phyloP scores from a whole-genome alignment of 2,797 vertebrate species.

The Petrocephalus schoutedeni region DNA sequence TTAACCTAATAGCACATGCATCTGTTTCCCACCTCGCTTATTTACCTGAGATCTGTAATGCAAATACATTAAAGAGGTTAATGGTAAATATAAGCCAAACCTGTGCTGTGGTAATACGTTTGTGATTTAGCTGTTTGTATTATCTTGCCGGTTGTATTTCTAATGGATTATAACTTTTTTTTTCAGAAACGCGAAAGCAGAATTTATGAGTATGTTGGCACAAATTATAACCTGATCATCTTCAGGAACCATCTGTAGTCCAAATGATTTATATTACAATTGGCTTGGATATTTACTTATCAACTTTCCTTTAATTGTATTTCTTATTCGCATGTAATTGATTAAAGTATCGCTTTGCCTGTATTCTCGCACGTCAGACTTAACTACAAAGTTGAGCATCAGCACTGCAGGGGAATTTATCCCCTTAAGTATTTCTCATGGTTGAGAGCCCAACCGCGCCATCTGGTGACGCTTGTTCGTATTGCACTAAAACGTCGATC shows the following conservation, averaged over 20 bases:
- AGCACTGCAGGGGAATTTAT: neutral
- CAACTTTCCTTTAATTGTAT: neutral
- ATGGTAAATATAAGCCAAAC: neutral
- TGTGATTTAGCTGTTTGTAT: neutral
- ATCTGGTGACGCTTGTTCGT: neutral
- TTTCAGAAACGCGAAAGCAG: neutral
- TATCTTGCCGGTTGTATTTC: neutral
- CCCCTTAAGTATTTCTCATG: neutral
- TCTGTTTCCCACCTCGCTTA: neutral
- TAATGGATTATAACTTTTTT: neutral
- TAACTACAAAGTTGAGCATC: neutral
- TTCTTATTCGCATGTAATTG: neutral
- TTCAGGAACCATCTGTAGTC: neutral
- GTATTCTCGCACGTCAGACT: neutral
- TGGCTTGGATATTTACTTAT: neutral
- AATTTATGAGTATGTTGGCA: neutral
- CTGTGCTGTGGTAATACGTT: neutral
- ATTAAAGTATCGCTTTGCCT: neutral
- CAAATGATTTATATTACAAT: neutral
- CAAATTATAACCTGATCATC: neutral
- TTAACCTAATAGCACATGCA: neutral
- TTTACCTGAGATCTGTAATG: neutral
- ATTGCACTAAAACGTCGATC: neutral
- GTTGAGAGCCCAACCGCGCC: neutral
- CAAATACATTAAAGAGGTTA: neutral